Evolutionary conservation across 2,888 invertebrate species (phyloP).

Genomic region (Euplexia lucipara): DNA sequence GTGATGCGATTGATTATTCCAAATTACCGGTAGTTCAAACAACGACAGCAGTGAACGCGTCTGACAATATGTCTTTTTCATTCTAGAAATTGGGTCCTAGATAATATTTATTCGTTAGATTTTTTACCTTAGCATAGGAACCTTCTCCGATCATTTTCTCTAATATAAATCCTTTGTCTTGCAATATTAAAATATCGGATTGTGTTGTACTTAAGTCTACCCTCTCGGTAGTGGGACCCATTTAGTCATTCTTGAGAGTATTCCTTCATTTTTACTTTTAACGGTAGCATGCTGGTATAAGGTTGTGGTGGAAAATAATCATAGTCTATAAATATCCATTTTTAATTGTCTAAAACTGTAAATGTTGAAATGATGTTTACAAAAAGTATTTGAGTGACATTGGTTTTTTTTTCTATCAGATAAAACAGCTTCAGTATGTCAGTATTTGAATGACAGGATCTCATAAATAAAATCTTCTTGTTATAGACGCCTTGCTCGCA

Average conservation of each 20-base stretch:
- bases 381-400: slow-evolving; percentile 30
- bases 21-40: too few relatives aligned
- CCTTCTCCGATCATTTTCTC: slow-evolving; percentile 93
- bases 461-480: slow-evolving; percentile 25
- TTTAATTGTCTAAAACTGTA: slow-evolving; percentile 46
- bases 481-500: background rate
- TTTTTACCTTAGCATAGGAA: slow-evolving; percentile 93
- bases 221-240: slow-evolving; percentile 76
- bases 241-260: slow-evolving; percentile 71
- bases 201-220: slow-evolving; percentile 79
- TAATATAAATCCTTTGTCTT: slow-evolving; percentile 91
- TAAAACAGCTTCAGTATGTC: slow-evolving; percentile 25
- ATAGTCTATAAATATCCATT: slow-evolving; percentile 50
- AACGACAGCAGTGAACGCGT: too few relatives aligned
- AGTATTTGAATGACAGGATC: slow-evolving; percentile 38
- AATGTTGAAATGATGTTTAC: slow-evolving; percentile 45
- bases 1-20: too few relatives aligned
- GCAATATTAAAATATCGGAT: slow-evolving; percentile 81
- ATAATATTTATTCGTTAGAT: slow-evolving; percentile 13
- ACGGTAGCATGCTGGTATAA: slow-evolving; percentile 77
- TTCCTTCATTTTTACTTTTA: slow-evolving; percentile 84
- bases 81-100: too few relatives aligned
- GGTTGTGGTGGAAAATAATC: slow-evolving; percentile 44
- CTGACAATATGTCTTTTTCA: too few relatives aligned
- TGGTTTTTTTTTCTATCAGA: slow-evolving; percentile 31